Evolutionary conservation across 2,113 vertebrate species (phyloP), one percentile per base, ranked within the genome.

Genomic region (Ammospiza nelsoni): DNA sequence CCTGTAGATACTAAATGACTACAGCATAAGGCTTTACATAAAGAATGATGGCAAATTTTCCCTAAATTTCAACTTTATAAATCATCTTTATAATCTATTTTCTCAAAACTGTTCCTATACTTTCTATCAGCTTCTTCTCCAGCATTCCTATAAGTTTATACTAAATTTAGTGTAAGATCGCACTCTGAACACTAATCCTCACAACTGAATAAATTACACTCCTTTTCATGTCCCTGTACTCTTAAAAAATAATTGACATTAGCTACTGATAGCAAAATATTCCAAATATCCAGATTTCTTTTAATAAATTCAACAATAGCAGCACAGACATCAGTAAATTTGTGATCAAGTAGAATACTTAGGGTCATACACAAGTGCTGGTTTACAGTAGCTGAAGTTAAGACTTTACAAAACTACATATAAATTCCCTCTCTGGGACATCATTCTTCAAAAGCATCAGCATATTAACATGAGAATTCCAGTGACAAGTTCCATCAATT

Each of bases 171-270:
- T 15, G 31, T 29, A 33, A 79, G 23, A 55, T 2, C 21, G 51
- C 31, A 61, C 46, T 33, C 16, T 18, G 71, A 89, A 66, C 37
- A 33, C 37, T 49, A 49, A 58, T 76, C 46, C 63, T 66, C 33
- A 55, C 25, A 62, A 49, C 37, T n/a, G 13, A 46, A 31, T 22
- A 59, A 93, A 91, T 59, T 21, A 75, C 11, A 21, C 19, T 73
- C 51, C 62, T 33, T 23, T 24, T 87, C 15, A 12, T 1, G 11
- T 44, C 31, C 23, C 57, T 46, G 8, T 27, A 62, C 22, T 71
- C 57, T 27, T 46, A 46, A 51, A 23, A 41, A 35, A 41, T 20
- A 67, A 67, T 0, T 0, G 0, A 11, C 0, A 0, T 22, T 33
- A 92, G 51, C 5, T 28, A 57, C 9, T 20, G 23, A 33, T 5